Base-by-base conservation (phyloP, 2,888 invertebrate genomes). In the Oxyteleia sp. region DNA sequence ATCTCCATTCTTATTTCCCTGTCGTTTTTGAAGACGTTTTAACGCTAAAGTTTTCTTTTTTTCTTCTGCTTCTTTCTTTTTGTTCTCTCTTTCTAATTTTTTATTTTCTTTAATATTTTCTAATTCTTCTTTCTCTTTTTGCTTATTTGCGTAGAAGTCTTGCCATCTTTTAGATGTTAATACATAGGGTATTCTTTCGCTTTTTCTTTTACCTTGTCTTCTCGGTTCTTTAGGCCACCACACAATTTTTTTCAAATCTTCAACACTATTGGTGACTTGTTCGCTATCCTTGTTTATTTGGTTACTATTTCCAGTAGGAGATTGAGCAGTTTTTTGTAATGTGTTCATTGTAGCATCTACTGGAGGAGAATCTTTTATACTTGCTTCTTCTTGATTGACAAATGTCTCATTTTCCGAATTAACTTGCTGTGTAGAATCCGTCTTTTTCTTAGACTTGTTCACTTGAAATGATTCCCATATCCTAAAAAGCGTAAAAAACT, bases 141-240 rank as follows among this genome's bases (percentile, higher is more conserved):
- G 2, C 47, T 45, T 63, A n/a, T 26, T 47, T 4, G 0, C 11
- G 10, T 63, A 63, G 13, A 63, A 63, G 13, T 47, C 47, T 63
- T 29, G 10, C 63, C 63, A 63, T 63, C 32, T 47, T 63, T 47
- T 45, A 18, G 47, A 63, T 47, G 63, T 63, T 18, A 63, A 18
- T n/a, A 63, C 47, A 10, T 29, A 63, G 7, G 45, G 63, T 32
- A 63, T 7, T 63, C 43, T 63, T 15, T 63, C 63, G 43, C 4
- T 63, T 10, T 63, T 63, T 32, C 47, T 63, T 10, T 63, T 63
- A 32, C 61, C 45, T 20, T 23, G 15, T 59, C 43, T 41, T 41
- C 43, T 59, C 20, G 59, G 20, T 59, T 43, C 43, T 43, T 59
- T 59, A 2, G 59, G 41, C 43, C 38, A 43, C 10, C 7, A 15